Evolutionary conservation across 2,888 invertebrate species (phyloP).

Genomic region (Deroplatys truncata): DNA sequence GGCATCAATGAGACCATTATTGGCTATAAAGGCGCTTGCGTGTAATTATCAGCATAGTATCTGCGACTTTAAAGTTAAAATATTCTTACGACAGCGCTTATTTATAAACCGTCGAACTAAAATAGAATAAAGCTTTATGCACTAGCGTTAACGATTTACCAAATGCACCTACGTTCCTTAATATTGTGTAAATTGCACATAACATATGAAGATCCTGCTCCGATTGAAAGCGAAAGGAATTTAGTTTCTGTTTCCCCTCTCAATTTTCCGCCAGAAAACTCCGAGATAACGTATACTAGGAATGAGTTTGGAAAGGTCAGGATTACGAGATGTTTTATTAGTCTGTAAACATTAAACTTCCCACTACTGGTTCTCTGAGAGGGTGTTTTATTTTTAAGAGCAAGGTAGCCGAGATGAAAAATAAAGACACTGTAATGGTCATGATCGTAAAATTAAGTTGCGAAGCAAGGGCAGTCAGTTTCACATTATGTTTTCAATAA

Average conservation of each 20-base stretch:
- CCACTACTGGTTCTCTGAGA: background rate
- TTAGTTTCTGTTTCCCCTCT: background rate
- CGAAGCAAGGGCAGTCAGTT: background rate
- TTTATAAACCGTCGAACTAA: too few species aligned
- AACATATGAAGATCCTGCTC: too few species aligned
- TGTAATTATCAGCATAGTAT: too few species aligned
- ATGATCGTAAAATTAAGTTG: background rate
- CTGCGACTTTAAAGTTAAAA: too few species aligned
- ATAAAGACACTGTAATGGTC: background rate
- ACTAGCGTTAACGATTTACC: too few species aligned
- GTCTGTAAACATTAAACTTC: background rate
- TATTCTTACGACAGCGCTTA: too few species aligned
- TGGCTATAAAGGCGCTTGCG: too few species aligned
- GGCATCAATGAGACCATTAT: too few species aligned
- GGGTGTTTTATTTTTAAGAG: background rate
- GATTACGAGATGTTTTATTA: constrained; percentile 1
- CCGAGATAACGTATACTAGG: background rate
- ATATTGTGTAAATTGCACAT: too few species aligned
- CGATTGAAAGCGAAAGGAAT: too few species aligned
- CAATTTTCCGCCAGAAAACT: background rate
- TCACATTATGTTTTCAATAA: background rate
- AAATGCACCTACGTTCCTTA: too few species aligned
- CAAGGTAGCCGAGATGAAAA: background rate
- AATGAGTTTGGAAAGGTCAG: background rate
- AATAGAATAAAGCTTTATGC: too few species aligned